phyloP scores from a whole-genome alignment of 2,113 vertebrate species.

The Halcyon senegalensis region DNA sequence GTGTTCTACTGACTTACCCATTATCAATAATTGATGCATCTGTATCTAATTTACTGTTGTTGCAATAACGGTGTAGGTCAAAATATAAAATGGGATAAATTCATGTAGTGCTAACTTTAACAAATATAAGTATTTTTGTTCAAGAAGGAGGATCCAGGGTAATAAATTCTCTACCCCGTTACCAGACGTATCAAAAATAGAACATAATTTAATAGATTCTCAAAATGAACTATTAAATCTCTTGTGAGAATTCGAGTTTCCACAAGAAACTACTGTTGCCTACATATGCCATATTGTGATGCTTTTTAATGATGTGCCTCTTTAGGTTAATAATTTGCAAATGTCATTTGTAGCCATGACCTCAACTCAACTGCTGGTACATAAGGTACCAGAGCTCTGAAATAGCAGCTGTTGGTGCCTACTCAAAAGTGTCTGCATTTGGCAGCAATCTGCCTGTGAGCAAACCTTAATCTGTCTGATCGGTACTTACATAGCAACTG shows the following conservation, averaged over 20 bases:
- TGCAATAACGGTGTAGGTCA: background rate
- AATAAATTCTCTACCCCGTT: background rate
- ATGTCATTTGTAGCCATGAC: background rate
- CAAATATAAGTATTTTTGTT: background rate
- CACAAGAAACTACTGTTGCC: background rate
- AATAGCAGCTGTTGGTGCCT: background rate
- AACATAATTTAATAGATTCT: background rate
- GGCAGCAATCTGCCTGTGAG: background rate
- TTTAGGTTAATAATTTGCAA: background rate
- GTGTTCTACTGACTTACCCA: background rate
- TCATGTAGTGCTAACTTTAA: background rate
- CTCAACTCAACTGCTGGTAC: background rate
- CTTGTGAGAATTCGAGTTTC: background rate
- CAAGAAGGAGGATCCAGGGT: background rate
- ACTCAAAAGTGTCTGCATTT: background rate
- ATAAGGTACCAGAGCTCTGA: background rate
- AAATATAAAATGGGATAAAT: background rate
- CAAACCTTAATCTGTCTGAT: conserved; percentile 23
- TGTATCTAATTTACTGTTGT: background rate
- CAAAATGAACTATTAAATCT: background rate
- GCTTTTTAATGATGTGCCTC: background rate
- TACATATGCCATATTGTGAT: background rate
- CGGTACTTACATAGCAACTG: background rate
- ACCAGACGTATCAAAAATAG: background rate
- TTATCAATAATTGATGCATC: background rate